Conservation (phyloP, 2,797 vertebrate species). For the Gallirallus australis region DNA sequence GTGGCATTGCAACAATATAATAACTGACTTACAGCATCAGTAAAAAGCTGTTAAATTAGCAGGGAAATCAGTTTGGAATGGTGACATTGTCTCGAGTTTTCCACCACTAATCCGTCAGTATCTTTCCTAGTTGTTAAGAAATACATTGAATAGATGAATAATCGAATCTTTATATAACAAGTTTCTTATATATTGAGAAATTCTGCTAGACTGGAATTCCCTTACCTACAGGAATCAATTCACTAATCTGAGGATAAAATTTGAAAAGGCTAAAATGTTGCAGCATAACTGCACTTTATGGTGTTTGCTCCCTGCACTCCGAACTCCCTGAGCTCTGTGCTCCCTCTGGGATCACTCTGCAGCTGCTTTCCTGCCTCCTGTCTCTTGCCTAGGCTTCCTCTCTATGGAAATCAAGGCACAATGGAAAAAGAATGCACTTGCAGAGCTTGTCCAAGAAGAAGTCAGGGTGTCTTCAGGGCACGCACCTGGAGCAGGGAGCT, state of each 20-base stretch:
- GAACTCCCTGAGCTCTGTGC: neutral
- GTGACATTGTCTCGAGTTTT: neutral
- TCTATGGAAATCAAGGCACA: neutral
- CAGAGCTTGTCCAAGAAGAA: neutral
- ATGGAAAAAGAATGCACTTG: neutral
- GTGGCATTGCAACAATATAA: neutral
- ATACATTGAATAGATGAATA: neutral
- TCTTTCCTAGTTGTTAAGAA: neutral
- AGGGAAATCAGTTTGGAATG: neutral
- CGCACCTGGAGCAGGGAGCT: neutral
- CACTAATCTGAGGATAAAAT: neutral
- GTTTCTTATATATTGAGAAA: neutral
- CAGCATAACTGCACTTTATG: neutral
- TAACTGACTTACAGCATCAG: neutral
- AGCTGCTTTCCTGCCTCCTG: neutral
- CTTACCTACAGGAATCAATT: neutral
- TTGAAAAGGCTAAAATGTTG: neutral
- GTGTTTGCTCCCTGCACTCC: neutral
- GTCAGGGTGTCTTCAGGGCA: neutral
- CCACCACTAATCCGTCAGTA: neutral
- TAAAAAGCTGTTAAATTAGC: neutral
- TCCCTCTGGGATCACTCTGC: neutral
- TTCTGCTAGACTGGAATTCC: neutral
- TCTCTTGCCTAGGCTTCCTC: neutral
- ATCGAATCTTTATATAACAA: neutral